Evolutionary conservation across 2,888 invertebrate genomes (phyloP), one percentile per base, ranked within the genome.

Genomic region (Notodonta ziczac): DNA sequence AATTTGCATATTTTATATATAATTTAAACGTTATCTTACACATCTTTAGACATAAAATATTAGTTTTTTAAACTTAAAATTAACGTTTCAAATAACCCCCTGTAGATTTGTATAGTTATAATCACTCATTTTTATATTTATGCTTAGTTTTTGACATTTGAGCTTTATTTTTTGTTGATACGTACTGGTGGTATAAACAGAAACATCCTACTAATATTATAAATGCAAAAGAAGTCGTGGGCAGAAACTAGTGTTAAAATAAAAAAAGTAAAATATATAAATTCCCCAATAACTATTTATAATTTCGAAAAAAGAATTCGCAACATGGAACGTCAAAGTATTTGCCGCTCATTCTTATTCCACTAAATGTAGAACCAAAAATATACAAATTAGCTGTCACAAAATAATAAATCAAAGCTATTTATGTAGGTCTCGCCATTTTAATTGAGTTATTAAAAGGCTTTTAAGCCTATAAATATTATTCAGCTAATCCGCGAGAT

Each of bases 1-100:
- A 3, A 72, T 75, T 75, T 66, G 54, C 73, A 74, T 75, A 66
- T 57, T 50, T 52, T 10, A 51, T 4, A 59, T 44, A 62, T 69
- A 66, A 72, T 69, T 72, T 50, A 64, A 57, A 35, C 53, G 24
- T 39, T 52, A 50, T 57, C 40, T 46, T 56, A 52, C 14, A 52
- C 35, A 24, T 57, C 16, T 56, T 32, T 35, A 1, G 13, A 16
- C 50, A 9, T 0, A 16, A 50, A 50, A 50, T 50, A 16, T 50
- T 16, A 9, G 9, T 14, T 16, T 10, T 2, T 14, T 50, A 16
- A 14, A 16, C 14, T 7, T 9, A 1, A 50, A 9, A 16, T 24
- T 8, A 16, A 10, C 55, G 9, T 56, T 56, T 58, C 16, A 0
- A 50, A 50, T 14, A 51, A 57, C 51, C 56, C 56, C 58, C 62